phyloP scores from a whole-genome alignment of 2,113 vertebrate species.

The Aviceda subcristata region DNA sequence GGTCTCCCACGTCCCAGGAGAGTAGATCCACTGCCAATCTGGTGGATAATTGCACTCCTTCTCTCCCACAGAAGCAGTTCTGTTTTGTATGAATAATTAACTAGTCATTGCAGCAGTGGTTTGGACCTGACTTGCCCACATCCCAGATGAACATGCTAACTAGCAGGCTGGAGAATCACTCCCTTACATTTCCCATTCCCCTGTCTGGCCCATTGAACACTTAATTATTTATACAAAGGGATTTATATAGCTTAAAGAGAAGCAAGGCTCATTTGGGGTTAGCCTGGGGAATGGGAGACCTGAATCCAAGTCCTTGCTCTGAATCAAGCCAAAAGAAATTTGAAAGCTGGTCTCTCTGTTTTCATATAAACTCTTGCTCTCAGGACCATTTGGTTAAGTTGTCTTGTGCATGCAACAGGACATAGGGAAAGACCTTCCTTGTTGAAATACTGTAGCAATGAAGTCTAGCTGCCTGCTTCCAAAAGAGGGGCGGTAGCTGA shows the following conservation, averaged over 20 bases:
- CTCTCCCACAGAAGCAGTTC: neutral
- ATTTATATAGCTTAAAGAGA: neutral
- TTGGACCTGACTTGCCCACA: neutral
- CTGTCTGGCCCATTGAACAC: neutral
- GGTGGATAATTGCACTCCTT: conserved; percentile 4
- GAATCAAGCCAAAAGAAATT: neutral
- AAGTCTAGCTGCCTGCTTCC: neutral
- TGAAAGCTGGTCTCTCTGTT: neutral
- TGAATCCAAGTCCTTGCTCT: neutral
- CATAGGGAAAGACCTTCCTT: neutral
- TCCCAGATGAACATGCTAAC: neutral
- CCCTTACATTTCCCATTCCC: neutral
- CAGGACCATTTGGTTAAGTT: neutral
- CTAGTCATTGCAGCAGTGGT: neutral
- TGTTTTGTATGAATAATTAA: conserved; percentile 52
- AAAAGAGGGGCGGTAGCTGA: neutral
- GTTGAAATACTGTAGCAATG: neutral
- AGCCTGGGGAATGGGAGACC: neutral
- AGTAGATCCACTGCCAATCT: neutral
- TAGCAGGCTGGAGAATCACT: neutral
- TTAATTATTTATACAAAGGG: conserved; percentile 46
- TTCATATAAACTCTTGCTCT: neutral
- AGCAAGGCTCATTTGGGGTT: neutral
- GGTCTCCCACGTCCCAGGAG: neutral
- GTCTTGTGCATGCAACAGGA: neutral